Conservation (phyloP, 2,888 invertebrate species). For the Luperina nickerlii region DNA sequence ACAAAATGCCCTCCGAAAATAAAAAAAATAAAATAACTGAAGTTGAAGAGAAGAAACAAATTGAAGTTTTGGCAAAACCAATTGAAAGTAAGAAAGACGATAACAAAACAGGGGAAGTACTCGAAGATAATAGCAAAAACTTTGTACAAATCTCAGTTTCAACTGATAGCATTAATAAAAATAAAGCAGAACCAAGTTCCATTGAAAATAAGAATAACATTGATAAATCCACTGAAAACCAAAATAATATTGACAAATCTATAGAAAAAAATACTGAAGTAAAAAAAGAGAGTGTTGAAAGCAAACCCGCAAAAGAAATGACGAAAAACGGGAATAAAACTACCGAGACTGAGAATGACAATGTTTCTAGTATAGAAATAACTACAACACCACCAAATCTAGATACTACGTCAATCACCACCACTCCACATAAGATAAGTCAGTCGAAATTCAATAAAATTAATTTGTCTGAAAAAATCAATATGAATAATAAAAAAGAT, state of each 20-base stretch:
- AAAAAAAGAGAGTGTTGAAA: constrained; percentile 28
- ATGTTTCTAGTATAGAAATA: constrained; percentile 35
- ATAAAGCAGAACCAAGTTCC: constrained; percentile 33
- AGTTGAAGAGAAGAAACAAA: constrained; percentile 44
- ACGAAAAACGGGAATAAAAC: constrained; percentile 49
- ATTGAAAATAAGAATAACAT: constrained; percentile 40
- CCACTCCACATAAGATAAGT: constrained; percentile 45
- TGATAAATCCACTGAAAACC: constrained; percentile 32
- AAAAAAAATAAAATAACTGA: constrained; percentile 41
- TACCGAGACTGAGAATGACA: constrained; percentile 12
- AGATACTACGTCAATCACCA: constrained; percentile 49
- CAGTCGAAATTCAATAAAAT: constrained; percentile 66
- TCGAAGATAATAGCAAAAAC: constrained; percentile 55
- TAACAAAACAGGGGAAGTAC: constrained; percentile 45
- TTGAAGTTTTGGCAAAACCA: constrained; percentile 18
- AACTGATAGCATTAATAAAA: constrained; percentile 44
- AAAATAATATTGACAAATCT: constrained; percentile 14
- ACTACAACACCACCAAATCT: constrained; percentile 38
- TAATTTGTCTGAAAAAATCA: constrained; percentile 55
- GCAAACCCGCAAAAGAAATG: constrained; percentile 34
- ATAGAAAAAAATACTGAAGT: constrained; percentile 25
- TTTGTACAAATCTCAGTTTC: constrained; percentile 71
- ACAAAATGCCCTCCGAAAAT: constrained; percentile 34
- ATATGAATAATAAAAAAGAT: constrained; percentile 65
- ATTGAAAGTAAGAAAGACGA: constrained; percentile 33